These are phyloP conservation scores for Sebastolobus alascanus DNA, from an alignment of 2,797 vertebrate species.

Conservation along the genomic window DNA sequence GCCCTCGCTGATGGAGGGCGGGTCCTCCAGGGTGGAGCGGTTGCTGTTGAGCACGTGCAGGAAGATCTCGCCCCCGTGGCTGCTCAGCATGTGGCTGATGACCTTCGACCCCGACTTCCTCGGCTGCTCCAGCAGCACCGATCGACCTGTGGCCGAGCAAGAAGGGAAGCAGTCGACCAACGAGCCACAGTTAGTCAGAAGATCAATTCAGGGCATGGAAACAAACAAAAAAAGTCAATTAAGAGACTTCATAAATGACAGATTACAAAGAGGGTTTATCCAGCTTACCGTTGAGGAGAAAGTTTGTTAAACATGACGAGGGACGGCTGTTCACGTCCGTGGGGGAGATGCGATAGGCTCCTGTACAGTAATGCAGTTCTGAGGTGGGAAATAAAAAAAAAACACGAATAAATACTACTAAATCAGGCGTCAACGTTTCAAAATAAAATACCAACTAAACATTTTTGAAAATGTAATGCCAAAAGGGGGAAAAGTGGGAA, in stretches of 20 bases:
- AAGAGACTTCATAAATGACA: background rate
- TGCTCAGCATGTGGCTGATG: slow-evolving; percentile 99
- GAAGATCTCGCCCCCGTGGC: slow-evolving; percentile 98
- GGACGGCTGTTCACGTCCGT: slow-evolving; percentile 99
- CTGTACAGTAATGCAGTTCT: slow-evolving; percentile 98
- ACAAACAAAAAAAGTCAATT: too few species aligned
- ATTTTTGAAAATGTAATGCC: background rate
- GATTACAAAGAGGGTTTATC: background rate
- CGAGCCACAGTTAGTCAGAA: background rate
- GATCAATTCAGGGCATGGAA: background rate
- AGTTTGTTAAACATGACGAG: slow-evolving; percentile 98
- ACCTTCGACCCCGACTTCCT: slow-evolving; percentile 98
- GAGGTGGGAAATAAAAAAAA: slow-evolving; percentile 26
- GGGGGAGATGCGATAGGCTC: slow-evolving; percentile 97
- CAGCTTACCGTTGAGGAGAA: slow-evolving; percentile 93
- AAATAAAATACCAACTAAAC: background rate
- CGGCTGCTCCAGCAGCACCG: slow-evolving; percentile 96
- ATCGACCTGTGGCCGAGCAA: slow-evolving; percentile 86
- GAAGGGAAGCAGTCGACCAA: background rate
- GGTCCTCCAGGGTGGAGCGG: slow-evolving; percentile 97
- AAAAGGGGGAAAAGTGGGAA: background rate
- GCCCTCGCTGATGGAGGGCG: slow-evolving; percentile 98
- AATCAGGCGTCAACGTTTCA: background rate
- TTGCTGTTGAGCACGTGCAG: slow-evolving; percentile 97
- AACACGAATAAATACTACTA: slow-evolving; percentile 10